Base-by-base conservation (phyloP, 2,888 invertebrate genomes). In the Pterobdella sp. region DNA sequence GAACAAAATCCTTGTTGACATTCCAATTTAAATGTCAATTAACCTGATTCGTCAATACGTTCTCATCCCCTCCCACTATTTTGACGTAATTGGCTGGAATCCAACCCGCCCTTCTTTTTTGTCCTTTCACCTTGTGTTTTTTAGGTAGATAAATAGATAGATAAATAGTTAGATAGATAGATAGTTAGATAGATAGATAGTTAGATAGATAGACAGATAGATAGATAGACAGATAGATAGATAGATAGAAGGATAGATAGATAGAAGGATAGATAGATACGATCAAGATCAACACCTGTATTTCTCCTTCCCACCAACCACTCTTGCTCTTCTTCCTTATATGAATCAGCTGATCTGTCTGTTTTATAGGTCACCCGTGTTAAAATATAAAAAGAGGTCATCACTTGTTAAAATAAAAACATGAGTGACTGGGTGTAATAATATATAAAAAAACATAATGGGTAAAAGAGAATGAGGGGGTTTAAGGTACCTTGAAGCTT, bases 291-390 rank as follows among this genome's bases (percentile, higher is more conserved):
- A 10, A 74, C 79, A 88, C 94, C 86, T 95, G 95, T 64, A 96
- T 85, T 84, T 98, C 97, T 0, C 98, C 98, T 86, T 98, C 97
- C 97, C 97, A 99, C 98, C 98, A 98, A 31, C 98, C 98, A 68
- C 92, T 92, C 79, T 92, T 91, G 0, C 94, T 93, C 82, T 95
- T 96, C 86, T 96, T 96, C 32, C 94, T 88, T n/a, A 98, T 92
- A 87, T 93, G 91, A 74, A 97, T 90, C 73, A 96, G 86, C 80
- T 97, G 96, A 0, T 96, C 97, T 74, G 92, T 89, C 78, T 89
- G 88, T 22, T n/a, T n/a, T n/a, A n/a, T n/a, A n/a, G n/a, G n/a
- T n/a, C n/a, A n/a, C n/a, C n/a, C n/a, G n/a, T n/a, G n/a, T n/a
- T 42, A 7, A 14, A 42, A 42, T 14, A 14, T 42, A 22, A 42